Base-by-base conservation (phyloP, 2,888 invertebrate genomes). In the Peribatodes rhomboidaria region DNA sequence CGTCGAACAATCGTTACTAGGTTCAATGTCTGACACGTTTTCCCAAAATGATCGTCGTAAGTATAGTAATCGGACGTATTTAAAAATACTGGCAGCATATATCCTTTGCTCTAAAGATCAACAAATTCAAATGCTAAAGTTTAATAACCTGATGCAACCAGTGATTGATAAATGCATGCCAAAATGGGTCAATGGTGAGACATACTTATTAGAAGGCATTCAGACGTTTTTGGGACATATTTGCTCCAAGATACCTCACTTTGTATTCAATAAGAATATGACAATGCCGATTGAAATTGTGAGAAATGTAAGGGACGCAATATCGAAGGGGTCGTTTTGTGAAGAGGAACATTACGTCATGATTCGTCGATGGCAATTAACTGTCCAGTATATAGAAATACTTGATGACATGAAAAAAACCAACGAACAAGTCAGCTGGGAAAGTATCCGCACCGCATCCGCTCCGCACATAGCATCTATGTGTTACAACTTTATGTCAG, bases 101-200 rank as follows among this genome's bases (percentile, higher is more conserved):
- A 11, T 65, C n/a, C 27, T 65, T 2, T 42, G 31, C 18, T 56
- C 65, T 14, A 60, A 52, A 41, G 52, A 56, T 14, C 1, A 6
- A 4, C 10, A 60, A 8, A 52, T 50, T n/a, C 60, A 60, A 60
- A 55, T 56, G 37, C 35, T 46, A 41, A 60, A 56, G 31, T 65
- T 46, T 14, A 52, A 52, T 1, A 55, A 41, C 3, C 16, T 60
- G 27, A 31, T 60, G 46, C 31, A 46, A 8, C 64, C 65, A 10
- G 20, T 46, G 4, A 31, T 65, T 31, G 41, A 50, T 8, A 7
- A 31, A 54, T 49, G 53, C 42, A 31, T 18, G n/a, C 47, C 52
- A 3, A 10, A 53, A 35, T 61, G 52, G 60, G 37, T 31, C 3
- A 46, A 46, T 27, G 44, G 18, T 39, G 16, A 46, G 6, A 16